A percentile compares a stretch with the other conserved stretches of the same genome.
Evolutionary conservation across 2,113 vertebrate species (phyloP).

Genomic region (Pantherophis guttatus): DNA sequence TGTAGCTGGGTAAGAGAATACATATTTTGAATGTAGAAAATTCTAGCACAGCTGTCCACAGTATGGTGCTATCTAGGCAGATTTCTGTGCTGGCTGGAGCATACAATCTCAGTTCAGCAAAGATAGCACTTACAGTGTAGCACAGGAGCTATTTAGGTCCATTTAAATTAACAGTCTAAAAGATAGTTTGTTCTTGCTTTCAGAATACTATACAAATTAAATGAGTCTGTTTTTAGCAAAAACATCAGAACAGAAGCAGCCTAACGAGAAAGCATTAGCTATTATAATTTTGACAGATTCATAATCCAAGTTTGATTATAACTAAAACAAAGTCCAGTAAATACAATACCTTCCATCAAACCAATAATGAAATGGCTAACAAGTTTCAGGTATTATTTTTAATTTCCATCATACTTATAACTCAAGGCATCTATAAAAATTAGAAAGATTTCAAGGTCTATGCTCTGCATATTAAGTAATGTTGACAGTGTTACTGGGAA

Average conservation of each 20-base stretch:
- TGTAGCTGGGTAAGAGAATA: too few relatives aligned
- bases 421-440: neutral
- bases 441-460: neutral
- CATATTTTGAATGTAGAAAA: neutral
- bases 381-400: neutral
- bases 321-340: neutral
- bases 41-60: neutral
- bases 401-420: neutral
- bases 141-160: neutral
- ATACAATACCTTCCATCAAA: neutral
- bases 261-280: neutral
- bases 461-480: neutral
- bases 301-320: neutral
- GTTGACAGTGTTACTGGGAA: neutral
- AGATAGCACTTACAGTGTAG: neutral
- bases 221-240: neutral
- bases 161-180: neutral
- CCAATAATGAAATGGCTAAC: neutral
- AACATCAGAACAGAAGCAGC: neutral
- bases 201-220: neutral
- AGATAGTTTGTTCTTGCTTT: neutral
- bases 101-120: neutral
- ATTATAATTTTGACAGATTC: neutral
- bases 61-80: neutral
- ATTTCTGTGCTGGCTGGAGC: neutral